Base-by-base conservation (phyloP, 92 coral and sea anemone species). In the Metridium senile region DNA sequence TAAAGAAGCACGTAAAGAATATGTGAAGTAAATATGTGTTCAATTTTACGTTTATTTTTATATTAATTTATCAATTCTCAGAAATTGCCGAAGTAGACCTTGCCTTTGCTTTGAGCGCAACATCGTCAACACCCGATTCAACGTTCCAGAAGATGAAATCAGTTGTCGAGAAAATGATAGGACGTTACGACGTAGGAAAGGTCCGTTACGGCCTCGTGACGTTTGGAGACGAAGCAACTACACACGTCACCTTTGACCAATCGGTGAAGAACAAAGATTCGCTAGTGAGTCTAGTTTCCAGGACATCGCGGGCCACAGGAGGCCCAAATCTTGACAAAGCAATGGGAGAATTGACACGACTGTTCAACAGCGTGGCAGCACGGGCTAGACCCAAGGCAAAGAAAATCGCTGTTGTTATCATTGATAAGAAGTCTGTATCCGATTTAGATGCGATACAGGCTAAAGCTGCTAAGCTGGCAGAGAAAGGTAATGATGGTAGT, bases 91-190 rank as follows among this genome's bases (percentile, higher is more conserved):
- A 74, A 34, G 83, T 88, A 21, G 97, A 91, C 71, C 63, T 91
- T 25, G 90, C 79, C 0, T 88, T 91, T 51, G 97, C 97, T 20
- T 59, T 91, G 58, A 91, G 97, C 57, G 97, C 97, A 27, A 83
- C 97, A 1, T 84, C 89, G 17, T 78, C 76, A 30, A 70, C 76
- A 26, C 81, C 90, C 9, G 89, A 89, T n/a, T 72, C 73, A 49
- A 88, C 78, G 26, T 94, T 92, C 75, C 81, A 65, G 32, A 86
- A 82, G 64, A 83, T 94, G 79, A 81, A 85, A 58, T 80, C 72
- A 58, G 78, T 84, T 10, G 86, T 90, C 47, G 84, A 87, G 62
- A 28, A 83, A 56, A 74, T 89, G 52, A 72, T 91, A 64, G 70
- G 73, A 32, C 74, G 74, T 47, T 88, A 88, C 58, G 92, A 92